Evolutionary conservation across 2,113 vertebrate genomes (phyloP).

Genomic region (Zosterops hypoxanthus): DNA sequence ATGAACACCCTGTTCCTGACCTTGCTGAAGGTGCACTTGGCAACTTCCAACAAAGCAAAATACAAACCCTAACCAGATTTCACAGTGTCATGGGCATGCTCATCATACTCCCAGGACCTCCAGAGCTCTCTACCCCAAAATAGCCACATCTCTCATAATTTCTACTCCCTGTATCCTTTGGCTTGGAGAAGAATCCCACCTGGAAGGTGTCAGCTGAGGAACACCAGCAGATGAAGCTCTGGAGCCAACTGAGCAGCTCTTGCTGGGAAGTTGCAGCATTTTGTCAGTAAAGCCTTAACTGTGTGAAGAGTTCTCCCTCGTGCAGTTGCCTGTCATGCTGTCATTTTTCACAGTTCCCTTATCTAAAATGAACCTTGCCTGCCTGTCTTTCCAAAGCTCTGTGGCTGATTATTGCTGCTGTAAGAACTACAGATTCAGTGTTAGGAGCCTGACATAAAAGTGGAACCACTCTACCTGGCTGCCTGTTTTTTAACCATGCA

Average conservation of each 20-base stretch:
- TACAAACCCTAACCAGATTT: background rate
- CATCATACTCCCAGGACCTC: background rate
- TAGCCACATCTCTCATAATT: background rate
- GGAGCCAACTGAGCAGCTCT: background rate
- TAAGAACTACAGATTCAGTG: background rate
- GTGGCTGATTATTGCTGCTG: background rate
- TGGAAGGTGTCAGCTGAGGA: background rate
- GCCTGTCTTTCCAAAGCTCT: background rate
- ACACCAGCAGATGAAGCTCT: background rate
- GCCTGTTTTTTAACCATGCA: background rate
- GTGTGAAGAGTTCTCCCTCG: background rate
- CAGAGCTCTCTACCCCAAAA: background rate
- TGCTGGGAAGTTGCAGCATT: background rate
- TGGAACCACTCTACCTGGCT: background rate
- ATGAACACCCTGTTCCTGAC: background rate
- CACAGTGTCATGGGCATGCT: background rate
- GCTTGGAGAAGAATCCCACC: background rate
- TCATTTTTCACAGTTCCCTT: background rate
- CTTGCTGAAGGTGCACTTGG: fast-evolving
- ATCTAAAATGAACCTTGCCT: conserved; percentile 10
- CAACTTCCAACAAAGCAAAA: background rate
- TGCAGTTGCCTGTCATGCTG: background rate
- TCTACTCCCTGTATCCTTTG: background rate
- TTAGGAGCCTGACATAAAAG: background rate
- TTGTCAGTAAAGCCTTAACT: background rate